phyloP scores from a whole-genome alignment of 2,797 vertebrate species.

The Sebastes matsubarae region DNA sequence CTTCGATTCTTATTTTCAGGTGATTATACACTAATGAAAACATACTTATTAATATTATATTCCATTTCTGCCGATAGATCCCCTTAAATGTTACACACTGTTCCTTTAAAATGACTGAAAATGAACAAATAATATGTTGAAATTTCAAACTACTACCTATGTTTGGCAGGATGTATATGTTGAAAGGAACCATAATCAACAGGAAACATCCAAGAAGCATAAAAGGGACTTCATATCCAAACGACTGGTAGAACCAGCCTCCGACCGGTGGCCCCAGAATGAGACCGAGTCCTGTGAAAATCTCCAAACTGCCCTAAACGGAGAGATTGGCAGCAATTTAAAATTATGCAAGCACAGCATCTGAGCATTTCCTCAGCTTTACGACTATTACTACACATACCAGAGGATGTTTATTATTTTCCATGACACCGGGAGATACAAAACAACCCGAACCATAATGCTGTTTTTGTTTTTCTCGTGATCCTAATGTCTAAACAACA shows the following conservation, averaged over 20 bases:
- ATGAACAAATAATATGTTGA: background rate
- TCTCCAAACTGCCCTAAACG: constrained; percentile 91
- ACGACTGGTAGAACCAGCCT: constrained; percentile 92
- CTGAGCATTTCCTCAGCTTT: background rate
- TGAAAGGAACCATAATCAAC: constrained; percentile 90
- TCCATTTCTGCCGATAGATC: no score
- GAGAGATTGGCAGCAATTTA: background rate
- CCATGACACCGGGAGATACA: background rate
- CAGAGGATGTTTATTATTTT: background rate
- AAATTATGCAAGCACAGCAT: background rate
- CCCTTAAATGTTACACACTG: no score
- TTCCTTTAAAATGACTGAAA: background rate
- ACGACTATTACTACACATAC: background rate
- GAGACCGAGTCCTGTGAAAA: constrained; percentile 92
- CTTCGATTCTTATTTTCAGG: no score
- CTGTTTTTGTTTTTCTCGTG: constrained; percentile 47
- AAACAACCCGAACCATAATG: constrained; percentile 35
- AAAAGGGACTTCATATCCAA: constrained; percentile 94
- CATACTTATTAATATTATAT: no score
- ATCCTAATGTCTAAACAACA: constrained; percentile 58
- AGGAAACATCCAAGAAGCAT: constrained; percentile 88
- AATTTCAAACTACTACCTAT: constrained; percentile 83
- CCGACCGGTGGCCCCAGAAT: constrained; percentile 94
- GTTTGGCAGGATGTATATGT: constrained; percentile 88
- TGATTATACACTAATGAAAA: no score